Base-by-base conservation (phyloP, 1,140 invertebrate species). In the Chironomus tepperi region DNA sequence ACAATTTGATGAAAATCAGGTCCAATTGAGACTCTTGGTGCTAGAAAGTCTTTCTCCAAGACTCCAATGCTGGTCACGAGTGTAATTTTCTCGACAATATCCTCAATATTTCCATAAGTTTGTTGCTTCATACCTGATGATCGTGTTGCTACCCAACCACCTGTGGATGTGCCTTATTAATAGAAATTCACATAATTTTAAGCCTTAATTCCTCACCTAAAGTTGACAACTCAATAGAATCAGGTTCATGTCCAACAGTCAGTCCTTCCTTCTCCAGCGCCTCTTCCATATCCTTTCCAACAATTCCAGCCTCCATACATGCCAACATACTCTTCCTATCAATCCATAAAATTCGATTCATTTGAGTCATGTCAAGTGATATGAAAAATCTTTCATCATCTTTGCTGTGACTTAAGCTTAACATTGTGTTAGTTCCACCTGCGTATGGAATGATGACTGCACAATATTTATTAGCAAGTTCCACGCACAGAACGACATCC, bases 71-170 rank as follows among this genome's bases (percentile, higher is more conserved):
- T 85, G 12, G 90, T 91, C 3, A 91, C 89, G 12, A 89, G 84
- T 77, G 84, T 87, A 0, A 90, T 84, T 79, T 89, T 87, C 7
- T 92, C 86, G 1, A 92, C 75, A 77, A 91, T 78, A 79, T 91
- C 89, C 83, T 91, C 89, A 77, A 91, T 91, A 79, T 91, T 91
- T 43, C 90, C 90, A 79, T 91, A 92, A 47, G 87, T 85, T 80
- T 92, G 92, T 81, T 92, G 92, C 81, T 92, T 92, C 91, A 92
- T 92, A 12, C 90, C 90, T 16, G 89, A 91, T 0, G 91, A 90
- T 78, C 90, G 79, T 1, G 90, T 92, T 0, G 90, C 89, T 19
- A 92, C 88, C 90, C 90, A 92, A 8, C 90, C 90, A n/a, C 90
- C 91, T 8, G 15, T 34, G 24, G n/a, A n/a, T n/a, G n/a, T n/a